Base-by-base conservation (phyloP, 2,888 invertebrate genomes). In the Pollenia labialis region DNA sequence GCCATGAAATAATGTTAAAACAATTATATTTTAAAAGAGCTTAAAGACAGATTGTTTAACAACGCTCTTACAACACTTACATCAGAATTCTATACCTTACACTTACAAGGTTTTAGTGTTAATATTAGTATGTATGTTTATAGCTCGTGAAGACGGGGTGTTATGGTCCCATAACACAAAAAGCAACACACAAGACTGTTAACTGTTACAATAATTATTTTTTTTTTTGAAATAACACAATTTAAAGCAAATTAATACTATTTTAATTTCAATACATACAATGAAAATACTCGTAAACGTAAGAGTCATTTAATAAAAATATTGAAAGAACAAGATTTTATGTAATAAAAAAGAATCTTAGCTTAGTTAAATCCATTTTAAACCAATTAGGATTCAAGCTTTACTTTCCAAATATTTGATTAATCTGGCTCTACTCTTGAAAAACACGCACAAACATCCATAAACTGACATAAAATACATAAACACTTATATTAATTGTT, bases 161-260 rank as follows among this genome's bases (percentile, higher is more conserved):
- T 7, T 76, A 16, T 16, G 40, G 40, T 18, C 56, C 79, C 60
- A 69, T 58, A 52, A 81, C 80, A 86, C 86, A 86, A 86, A 85
- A 86, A 72, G 83, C 83, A 86, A 86, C 86, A 86, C 86, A 83
- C 64, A 86, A 86, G 86, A 86, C 86, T 86, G 83, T 71, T 86
- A 52, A 71, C 76, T 86, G 83, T 83, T 83, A 86, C 75, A 86
- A 86, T 71, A 83, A 32, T 32, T 32, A 2, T 32, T 66, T 52
- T 80, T 60, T 60, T 44, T 71, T 58, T 58, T 40, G 60, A 74
- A 62, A 42, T 40, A 42, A 71, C 12, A 18, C 18, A 46, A 56
- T 56, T 56, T 10, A 66, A 66, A 48, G 18, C 23, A 32, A n/a
- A 48, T n/a, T 66, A 66, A 48, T 48, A 23, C 9, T 66, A 23